Evolutionary conservation across 2,113 vertebrate species (phyloP).

Genomic region (Istiophorus platypterus): DNA sequence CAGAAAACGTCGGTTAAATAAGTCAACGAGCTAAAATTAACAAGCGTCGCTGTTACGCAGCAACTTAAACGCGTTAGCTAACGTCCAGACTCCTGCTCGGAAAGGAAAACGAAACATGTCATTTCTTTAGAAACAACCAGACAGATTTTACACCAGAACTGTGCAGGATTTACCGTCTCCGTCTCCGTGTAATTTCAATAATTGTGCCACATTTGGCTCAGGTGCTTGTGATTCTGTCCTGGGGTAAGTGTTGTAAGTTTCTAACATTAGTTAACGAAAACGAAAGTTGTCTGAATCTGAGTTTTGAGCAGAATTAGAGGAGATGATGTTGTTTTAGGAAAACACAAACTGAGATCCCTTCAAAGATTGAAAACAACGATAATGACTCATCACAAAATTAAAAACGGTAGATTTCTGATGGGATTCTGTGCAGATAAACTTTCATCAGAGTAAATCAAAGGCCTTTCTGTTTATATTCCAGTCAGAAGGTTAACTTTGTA

Average conservation of each 20-base stretch:
- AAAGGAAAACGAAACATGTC: conserved; percentile 50
- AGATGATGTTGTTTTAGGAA: not conserved
- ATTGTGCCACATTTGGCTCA: not conserved
- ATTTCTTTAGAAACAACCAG: not conserved
- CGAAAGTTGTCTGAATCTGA: not conserved
- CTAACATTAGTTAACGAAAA: not conserved
- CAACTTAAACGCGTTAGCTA: conserved; percentile 1
- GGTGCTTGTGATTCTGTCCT: not conserved
- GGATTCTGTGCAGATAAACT: not conserved
- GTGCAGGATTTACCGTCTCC: not conserved
- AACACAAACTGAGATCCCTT: not conserved
- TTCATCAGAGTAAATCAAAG: not conserved
- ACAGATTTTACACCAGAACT: not conserved
- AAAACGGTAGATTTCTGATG: not conserved
- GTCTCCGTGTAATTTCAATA: not conserved
- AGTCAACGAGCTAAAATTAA: not conserved
- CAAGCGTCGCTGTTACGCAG: conserved; percentile 2
- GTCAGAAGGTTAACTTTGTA: not conserved
- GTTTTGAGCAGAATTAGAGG: not conserved
- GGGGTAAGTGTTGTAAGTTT: not conserved
- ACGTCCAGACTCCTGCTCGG: not conserved
- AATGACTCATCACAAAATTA: conserved; percentile 41
- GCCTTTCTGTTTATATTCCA: not conserved
- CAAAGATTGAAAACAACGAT: not conserved
- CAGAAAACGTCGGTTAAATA: not conserved